phyloP scores from a whole-genome alignment of 1,140 invertebrate species.

The Mamestra configurata region DNA sequence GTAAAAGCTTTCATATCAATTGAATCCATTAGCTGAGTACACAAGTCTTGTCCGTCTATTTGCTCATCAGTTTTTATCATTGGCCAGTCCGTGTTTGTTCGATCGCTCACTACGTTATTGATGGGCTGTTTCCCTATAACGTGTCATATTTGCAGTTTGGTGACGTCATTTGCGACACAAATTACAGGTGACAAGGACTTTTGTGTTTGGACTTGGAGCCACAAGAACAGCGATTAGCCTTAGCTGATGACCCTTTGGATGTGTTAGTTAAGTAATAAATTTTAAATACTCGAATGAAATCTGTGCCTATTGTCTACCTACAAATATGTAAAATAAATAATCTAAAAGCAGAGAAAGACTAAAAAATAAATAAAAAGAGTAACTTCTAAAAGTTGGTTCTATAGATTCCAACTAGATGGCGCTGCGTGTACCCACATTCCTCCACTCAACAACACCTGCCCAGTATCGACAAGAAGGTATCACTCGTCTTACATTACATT shows the following conservation, averaged over 20 bases:
- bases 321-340: not conserved
- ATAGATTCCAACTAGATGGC: conserved; percentile 35
- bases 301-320: too few species aligned
- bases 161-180: conserved; percentile 63
- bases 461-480: conserved; percentile 8
- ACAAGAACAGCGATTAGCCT: not conserved
- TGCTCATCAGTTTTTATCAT: conserved; percentile 88
- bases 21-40: conserved; percentile 88
- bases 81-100: conserved; percentile 85
- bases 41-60: conserved; percentile 86
- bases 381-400: not conserved
- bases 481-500: conserved; percentile 39
- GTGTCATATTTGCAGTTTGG: conserved; percentile 62
- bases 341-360: not conserved
- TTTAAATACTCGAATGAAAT: too few species aligned
- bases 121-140: conserved; percentile 76
- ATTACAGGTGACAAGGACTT: conserved; percentile 58
- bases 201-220: conserved; percentile 35
- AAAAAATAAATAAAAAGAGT: not conserved
- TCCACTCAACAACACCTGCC: not conserved
- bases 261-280: too few species aligned
- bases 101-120: conserved; percentile 86
- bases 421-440: not conserved
- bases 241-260: too few species aligned
- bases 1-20: conserved; percentile 88